Evolutionary conservation across 1,140 invertebrate genomes (phyloP).

Genomic region (Magallana gigas): DNA sequence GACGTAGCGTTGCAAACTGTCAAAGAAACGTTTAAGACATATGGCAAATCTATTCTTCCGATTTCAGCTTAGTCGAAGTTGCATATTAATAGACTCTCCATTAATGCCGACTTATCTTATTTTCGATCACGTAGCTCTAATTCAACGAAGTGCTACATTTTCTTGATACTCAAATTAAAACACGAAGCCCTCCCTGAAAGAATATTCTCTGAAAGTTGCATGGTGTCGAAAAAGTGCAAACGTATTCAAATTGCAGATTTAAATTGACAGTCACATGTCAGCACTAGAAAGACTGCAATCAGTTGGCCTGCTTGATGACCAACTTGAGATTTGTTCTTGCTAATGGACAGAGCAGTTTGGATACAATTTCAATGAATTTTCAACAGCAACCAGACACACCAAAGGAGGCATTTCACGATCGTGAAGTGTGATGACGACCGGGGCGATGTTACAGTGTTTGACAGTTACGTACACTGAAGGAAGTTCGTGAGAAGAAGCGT

Average conservation of each 20-base stretch:
- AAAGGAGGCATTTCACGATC: not conserved
- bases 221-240: constrained; percentile 17
- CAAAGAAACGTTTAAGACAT: constrained; percentile 25
- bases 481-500: not conserved
- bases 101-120: not conserved
- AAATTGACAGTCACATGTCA: constrained; percentile 10
- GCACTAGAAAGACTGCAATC: not conserved
- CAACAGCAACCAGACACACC: not conserved
- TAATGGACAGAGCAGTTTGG: constrained; percentile 5
- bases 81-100: not conserved
- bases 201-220: not conserved
- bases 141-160: not conserved
- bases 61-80: not conserved
- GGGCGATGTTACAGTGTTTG: not conserved
- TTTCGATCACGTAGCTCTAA: not conserved
- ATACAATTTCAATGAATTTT: constrained; percentile 17
- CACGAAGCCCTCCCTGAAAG: too few species aligned
- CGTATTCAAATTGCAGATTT: constrained; percentile 6
- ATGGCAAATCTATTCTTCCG: constrained; percentile 12
- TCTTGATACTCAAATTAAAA: not conserved
- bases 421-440: not conserved
- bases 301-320: not conserved
- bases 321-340: not conserved
- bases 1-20: not conserved
- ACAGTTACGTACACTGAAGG: not conserved